A percentile compares a stretch with the other conserved stretches of the same genome.
Conservation (phyloP, 2,888 invertebrate species). For the Rosalia funebris region DNA sequence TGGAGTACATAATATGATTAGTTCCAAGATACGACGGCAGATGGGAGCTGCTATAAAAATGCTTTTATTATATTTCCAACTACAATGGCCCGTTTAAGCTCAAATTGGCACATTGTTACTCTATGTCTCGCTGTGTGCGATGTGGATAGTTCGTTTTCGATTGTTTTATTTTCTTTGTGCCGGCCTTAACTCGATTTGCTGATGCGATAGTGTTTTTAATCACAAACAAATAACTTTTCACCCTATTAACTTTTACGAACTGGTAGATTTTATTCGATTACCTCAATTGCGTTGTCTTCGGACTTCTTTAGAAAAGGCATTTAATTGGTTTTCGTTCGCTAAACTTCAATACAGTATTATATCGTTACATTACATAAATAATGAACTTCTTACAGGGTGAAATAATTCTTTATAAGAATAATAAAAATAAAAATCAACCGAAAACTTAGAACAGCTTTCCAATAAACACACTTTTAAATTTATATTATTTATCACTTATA, state of each 20-base stretch:
- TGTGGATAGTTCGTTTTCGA: constrained; percentile 42
- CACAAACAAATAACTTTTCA: constrained; percentile 53
- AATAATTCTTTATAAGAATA: too few species aligned
- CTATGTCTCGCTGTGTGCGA: constrained; percentile 39
- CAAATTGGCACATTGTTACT: constrained; percentile 62
- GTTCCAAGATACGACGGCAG: constrained; percentile 66
- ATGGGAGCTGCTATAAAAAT: constrained; percentile 64
- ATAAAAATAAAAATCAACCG: too few species aligned
- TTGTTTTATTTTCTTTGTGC: constrained; percentile 57
- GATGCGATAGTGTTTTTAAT: constrained; percentile 57
- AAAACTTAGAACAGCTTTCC: too few species aligned
- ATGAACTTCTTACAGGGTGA: too few species aligned
- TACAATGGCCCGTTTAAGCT: constrained; percentile 60
- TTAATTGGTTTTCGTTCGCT: too few species aligned
- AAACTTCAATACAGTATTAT: too few species aligned
- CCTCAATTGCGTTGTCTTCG: constrained; percentile 15
- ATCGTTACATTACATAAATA: too few species aligned
- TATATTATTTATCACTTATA: too few species aligned
- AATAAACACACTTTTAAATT: too few species aligned
- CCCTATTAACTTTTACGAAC: constrained; percentile 32
- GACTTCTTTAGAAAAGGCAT: background rate
- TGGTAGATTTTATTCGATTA: constrained; percentile 25
- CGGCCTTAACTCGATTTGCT: constrained; percentile 52
- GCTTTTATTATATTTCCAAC: constrained; percentile 60
- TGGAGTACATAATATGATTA: constrained; percentile 75